Conservation (phyloP, 2,113 vertebrate genomes). For the Syrrhaptes paradoxus region DNA sequence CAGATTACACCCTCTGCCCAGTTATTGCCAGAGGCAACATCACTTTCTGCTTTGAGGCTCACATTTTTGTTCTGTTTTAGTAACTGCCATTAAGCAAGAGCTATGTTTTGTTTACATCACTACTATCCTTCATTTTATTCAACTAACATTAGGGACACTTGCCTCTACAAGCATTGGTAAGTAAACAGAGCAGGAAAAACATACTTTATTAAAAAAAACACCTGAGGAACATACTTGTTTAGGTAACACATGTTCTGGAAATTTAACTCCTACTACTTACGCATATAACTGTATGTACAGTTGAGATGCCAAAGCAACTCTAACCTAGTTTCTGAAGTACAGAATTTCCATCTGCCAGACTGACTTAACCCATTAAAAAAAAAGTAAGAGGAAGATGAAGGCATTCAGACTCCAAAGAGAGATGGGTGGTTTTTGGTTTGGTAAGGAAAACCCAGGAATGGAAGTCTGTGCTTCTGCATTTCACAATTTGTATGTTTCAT, state of each 20-base stretch:
- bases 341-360: not conserved
- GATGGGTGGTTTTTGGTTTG: rapidly evolving
- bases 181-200: not conserved
- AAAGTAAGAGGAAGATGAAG: not conserved
- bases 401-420: not conserved
- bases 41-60: not conserved
- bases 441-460: not conserved
- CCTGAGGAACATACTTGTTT: not conserved
- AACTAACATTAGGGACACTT: not conserved
- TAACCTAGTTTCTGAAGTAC: not conserved
- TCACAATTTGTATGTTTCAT: not conserved
- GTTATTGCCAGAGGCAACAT: not conserved
- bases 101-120: not conserved
- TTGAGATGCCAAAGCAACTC: not conserved
- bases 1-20: not conserved
- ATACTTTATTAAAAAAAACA: not conserved
- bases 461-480: not conserved
- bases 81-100: not conserved
- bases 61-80: not conserved
- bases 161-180: not conserved
- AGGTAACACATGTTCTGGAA: not conserved
- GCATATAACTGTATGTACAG: not conserved
- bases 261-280: not conserved
- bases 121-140: not conserved
- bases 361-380: not conserved